phyloP scores from a whole-genome alignment of 2,797 vertebrate species.

The Crenuchus spilurus region DNA sequence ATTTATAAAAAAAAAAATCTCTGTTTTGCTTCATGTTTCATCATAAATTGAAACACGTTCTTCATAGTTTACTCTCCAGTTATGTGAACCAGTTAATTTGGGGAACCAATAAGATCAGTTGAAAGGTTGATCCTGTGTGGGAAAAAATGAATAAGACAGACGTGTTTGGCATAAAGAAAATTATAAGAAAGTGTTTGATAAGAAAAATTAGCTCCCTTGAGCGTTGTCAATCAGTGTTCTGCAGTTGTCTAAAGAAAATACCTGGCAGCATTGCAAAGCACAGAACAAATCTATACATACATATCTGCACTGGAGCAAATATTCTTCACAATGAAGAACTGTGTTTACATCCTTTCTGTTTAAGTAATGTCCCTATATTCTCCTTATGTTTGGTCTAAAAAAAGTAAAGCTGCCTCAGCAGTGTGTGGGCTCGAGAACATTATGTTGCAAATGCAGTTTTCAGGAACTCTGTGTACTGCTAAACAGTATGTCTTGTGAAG shows the following conservation, averaged over 20 bases:
- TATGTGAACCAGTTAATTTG: not conserved
- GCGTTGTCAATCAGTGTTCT: conserved; percentile 36
- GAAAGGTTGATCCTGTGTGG: not conserved
- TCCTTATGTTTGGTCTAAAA: not conserved
- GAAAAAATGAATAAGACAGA: too few relatives aligned
- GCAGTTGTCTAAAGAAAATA: conserved; percentile 18
- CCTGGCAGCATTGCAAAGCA: conserved; percentile 38
- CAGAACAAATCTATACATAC: conserved; percentile 31
- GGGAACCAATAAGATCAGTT: not conserved
- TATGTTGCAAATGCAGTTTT: not conserved
- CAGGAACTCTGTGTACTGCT: not conserved
- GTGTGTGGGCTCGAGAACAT: not conserved
- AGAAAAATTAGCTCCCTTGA: not conserved
- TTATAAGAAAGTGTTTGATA: not conserved
- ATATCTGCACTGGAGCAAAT: not conserved
- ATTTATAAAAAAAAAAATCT: conserved; percentile 1
- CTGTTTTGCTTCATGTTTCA: not conserved
- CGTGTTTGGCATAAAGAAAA: not conserved
- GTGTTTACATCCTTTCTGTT: not conserved
- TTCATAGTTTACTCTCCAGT: not conserved
- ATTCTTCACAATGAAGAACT: not conserved
- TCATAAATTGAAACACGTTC: not conserved
- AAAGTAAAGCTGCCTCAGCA: not conserved
- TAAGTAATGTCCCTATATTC: not conserved
- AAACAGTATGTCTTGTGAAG: conserved; percentile 1